A percentile compares a stretch with the other conserved stretches of the same genome.
These are phyloP conservation scores for Microctenopoma steveboyesi DNA, from an alignment of 2,797 vertebrate genomes.

Conservation along the genomic window DNA sequence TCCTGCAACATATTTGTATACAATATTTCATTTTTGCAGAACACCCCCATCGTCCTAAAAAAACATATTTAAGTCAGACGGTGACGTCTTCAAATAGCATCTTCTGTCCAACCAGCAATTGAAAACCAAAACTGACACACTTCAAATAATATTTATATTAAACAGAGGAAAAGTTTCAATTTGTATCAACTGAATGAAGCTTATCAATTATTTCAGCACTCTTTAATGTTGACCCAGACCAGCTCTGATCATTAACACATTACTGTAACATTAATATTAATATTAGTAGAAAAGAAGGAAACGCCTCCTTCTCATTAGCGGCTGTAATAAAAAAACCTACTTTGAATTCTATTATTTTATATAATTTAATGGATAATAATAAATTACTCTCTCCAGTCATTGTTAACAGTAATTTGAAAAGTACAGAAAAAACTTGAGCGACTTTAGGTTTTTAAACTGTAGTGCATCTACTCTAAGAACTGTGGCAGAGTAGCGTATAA, in stretches of 20 bases:
- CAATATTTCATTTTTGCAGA: not conserved
- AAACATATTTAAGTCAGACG: not conserved
- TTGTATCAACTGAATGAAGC: too few relatives aligned
- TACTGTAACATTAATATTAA: too few relatives aligned
- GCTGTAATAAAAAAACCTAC: not conserved
- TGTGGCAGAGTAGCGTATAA: slow-evolving; percentile 16
- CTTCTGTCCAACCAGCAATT: not conserved
- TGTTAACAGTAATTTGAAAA: not conserved
- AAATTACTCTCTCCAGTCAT: not conserved
- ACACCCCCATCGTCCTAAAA: not conserved
- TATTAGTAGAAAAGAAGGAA: too few relatives aligned
- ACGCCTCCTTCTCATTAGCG: too few relatives aligned
- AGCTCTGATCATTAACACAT: too few relatives aligned
- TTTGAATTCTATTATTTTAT: not conserved
- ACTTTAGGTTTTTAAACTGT: not conserved
- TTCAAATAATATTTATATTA: not conserved
- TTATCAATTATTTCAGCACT: too few relatives aligned
- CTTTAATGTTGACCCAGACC: too few relatives aligned
- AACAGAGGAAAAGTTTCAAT: too few relatives aligned
- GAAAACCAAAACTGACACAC: not conserved
- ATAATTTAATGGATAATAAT: not conserved
- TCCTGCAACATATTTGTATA: not conserved
- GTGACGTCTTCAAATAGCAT: not conserved
- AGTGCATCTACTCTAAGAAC: not conserved
- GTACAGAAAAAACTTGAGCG: not conserved